Evolutionary conservation across 2,888 invertebrate species (phyloP).

Genomic region (Pristionchus entomophagus): DNA sequence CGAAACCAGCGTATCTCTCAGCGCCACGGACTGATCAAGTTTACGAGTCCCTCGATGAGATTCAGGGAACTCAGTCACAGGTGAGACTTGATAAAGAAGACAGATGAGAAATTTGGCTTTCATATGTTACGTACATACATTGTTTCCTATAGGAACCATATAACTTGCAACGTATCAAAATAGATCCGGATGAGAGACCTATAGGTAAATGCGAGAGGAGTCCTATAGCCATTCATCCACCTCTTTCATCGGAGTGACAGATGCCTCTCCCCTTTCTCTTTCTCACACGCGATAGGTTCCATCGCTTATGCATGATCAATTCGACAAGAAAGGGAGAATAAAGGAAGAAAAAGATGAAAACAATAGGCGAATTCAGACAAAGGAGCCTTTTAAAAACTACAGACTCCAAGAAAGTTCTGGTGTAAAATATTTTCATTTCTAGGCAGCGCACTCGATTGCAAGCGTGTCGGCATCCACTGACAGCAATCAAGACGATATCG

Average conservation of each 20-base stretch:
- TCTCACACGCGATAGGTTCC: not conserved
- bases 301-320: conserved; percentile 21
- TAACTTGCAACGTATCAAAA: too few relatives aligned
- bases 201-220: too few relatives aligned
- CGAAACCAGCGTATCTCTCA: conserved; percentile 49
- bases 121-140: too few relatives aligned
- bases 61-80: not conserved
- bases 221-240: not conserved
- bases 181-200: too few relatives aligned
- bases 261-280: not conserved
- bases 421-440: not conserved
- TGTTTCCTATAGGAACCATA: too few relatives aligned
- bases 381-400: not conserved
- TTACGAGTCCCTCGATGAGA: conserved; percentile 41
- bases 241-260: not conserved
- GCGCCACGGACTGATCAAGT: not conserved
- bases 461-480: not conserved
- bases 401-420: not conserved
- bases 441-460: not conserved
- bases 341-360: not conserved
- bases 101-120: not conserved
- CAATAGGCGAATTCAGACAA: not conserved
- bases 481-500: not conserved
- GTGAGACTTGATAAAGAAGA: not conserved
- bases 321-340: not conserved